A percentile compares a stretch with the other conserved stretches of the same genome.
Evolutionary conservation across 2,888 invertebrate species (phyloP).

Genomic region (Temnothorax unifasciatus): DNA sequence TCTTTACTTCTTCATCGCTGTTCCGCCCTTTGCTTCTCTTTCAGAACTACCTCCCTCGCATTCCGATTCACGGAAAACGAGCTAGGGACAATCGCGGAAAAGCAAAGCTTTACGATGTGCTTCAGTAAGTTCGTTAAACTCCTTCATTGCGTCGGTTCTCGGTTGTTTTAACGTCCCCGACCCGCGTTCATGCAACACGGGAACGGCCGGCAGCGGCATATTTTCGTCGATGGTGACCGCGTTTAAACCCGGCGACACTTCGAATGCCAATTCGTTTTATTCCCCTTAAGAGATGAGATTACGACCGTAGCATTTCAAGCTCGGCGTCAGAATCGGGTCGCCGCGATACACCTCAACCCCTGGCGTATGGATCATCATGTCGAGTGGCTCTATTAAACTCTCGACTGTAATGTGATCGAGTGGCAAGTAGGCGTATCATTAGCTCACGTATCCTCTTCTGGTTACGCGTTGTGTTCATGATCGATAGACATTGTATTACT

Average conservation of each 20-base stretch:
- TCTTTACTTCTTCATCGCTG: constrained; percentile 57
- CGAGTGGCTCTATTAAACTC: constrained; percentile 53
- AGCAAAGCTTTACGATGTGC: constrained; percentile 70
- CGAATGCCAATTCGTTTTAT: constrained; percentile 73
- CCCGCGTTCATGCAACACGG: constrained; percentile 33
- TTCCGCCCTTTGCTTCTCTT: constrained; percentile 52
- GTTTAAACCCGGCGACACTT: constrained; percentile 71
- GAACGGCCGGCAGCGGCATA: constrained; percentile 38
- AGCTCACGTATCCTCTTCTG: constrained; percentile 43
- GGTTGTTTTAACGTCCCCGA: constrained; percentile 63
- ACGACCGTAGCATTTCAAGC: constrained; percentile 64
- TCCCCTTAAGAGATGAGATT: constrained; percentile 69
- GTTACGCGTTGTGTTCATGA: constrained; percentile 13
- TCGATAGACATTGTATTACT: constrained; percentile 30
- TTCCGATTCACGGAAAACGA: constrained; percentile 65
- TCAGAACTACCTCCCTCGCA: constrained; percentile 61
- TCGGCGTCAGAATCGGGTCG: constrained; percentile 49
- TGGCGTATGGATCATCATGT: constrained; percentile 48
- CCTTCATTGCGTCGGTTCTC: constrained; percentile 60
- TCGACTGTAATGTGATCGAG: constrained; percentile 47
- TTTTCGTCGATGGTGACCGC: constrained; percentile 29
- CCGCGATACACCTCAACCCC: constrained; percentile 46
- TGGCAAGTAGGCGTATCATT: constrained; percentile 46
- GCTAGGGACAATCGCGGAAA: constrained; percentile 67
- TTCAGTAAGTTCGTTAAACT: constrained; percentile 74